phyloP scores from a whole-genome alignment of 2,888 invertebrate genomes.

The Lasius fuliginosus region DNA sequence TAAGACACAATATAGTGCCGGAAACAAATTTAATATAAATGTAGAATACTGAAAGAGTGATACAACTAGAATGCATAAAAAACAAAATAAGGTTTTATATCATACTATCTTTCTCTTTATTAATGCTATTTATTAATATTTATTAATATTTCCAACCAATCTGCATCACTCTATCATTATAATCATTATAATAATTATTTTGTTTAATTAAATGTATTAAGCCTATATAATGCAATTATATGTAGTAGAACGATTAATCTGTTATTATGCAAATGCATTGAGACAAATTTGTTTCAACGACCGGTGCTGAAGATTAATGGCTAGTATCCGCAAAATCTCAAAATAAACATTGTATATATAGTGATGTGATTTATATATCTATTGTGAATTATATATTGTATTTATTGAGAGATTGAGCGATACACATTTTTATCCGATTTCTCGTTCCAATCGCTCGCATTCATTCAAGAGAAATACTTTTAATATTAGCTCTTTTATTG shows the following conservation, averaged over 20 bases:
- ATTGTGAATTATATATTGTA: constrained; percentile 16
- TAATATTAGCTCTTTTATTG: constrained; percentile 48
- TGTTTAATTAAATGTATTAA: background rate
- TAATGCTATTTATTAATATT: too few species aligned
- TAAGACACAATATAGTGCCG: background rate
- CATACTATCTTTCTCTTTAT: background rate
- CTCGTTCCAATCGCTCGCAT: constrained; percentile 29
- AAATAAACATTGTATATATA: constrained; percentile 1
- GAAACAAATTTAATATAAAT: constrained; percentile 1
- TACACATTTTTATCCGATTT: constrained; percentile 33
- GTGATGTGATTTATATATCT: background rate
- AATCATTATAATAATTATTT: background rate
- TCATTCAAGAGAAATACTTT: constrained; percentile 45
- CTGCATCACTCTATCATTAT: background rate
- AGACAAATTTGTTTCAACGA: background rate
- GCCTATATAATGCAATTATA: background rate
- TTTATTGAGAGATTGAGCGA: background rate
- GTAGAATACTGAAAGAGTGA: background rate
- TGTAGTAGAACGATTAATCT: constrained; percentile 12
- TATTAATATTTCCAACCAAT: background rate
- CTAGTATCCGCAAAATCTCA: constrained; percentile 1
- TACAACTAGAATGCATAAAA: background rate
- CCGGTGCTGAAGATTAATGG: constrained; percentile 6
- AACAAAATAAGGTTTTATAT: background rate
- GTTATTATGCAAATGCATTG: constrained; percentile 11